Percentiles rank a stretch among this genome's conserved stretches.
These are phyloP conservation scores for Botia almorhae DNA, from an alignment of 2,797 vertebrate genomes.

Conservation along the genomic window DNA sequence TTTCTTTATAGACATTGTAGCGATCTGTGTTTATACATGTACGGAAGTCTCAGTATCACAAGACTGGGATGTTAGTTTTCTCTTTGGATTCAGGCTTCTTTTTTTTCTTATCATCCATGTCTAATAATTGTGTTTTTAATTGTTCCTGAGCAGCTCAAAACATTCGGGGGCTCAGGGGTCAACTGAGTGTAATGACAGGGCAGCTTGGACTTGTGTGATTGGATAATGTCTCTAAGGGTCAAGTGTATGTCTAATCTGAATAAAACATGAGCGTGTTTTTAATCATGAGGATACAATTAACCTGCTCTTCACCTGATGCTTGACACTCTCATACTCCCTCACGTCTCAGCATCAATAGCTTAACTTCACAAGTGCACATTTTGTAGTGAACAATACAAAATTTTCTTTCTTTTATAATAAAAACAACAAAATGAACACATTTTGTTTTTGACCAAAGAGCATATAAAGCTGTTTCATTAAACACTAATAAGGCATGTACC, in stretches of 20 bases:
- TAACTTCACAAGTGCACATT: neutral
- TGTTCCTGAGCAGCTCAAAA: slow-evolving; percentile 37
- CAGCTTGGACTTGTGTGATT: slow-evolving; percentile 13
- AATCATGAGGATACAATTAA: slow-evolving; percentile 35
- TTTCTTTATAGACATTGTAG: too few relatives aligned
- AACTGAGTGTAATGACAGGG: slow-evolving; percentile 20
- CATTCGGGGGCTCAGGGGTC: slow-evolving; percentile 34
- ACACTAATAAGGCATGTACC: neutral
- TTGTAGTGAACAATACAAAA: neutral
- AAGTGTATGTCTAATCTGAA: slow-evolving; percentile 29
- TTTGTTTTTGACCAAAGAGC: neutral
- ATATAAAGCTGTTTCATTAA: neutral
- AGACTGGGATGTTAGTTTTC: slow-evolving; percentile 1
- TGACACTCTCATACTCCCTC: neutral
- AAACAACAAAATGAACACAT: neutral
- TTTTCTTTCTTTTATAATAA: neutral
- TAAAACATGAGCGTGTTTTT: slow-evolving; percentile 26
- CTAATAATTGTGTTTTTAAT: slow-evolving; percentile 34
- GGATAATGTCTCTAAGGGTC: slow-evolving; percentile 19
- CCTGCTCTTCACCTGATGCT: neutral
- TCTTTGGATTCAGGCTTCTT: neutral
- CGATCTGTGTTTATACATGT: neutral
- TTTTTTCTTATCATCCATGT: neutral
- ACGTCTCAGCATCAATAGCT: slow-evolving; percentile 1
- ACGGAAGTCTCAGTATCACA: neutral